Evolutionary conservation across 2,888 invertebrate genomes (phyloP).

Genomic region (Polydrusus pterygomalis): DNA sequence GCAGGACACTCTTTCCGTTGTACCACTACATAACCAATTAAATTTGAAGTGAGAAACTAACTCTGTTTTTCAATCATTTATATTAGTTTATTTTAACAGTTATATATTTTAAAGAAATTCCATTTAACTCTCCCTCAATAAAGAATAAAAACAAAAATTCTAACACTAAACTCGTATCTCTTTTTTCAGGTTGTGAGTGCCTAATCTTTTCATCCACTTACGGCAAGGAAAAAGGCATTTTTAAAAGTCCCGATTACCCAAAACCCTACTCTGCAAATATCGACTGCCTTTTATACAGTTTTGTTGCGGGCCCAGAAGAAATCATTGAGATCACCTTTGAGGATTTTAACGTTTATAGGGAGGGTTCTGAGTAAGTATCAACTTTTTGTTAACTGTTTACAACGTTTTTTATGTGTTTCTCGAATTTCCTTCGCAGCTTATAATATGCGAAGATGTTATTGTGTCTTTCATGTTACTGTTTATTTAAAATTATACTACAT

Average conservation of each 20-base stretch:
- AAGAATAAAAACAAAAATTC: not conserved
- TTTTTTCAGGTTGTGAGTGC: constrained; percentile 87
- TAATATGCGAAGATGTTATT: no score
- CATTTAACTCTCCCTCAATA: not conserved
- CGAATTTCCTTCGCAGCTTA: no score
- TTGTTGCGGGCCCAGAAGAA: constrained; percentile 85
- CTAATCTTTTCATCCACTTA: constrained; percentile 87
- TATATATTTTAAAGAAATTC: not conserved
- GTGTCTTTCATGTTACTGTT: no score
- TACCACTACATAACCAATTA: no score
- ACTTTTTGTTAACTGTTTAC: not conserved
- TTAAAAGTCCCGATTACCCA: constrained; percentile 90
- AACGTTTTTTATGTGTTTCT: no score
- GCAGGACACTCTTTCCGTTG: no score
- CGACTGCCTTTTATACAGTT: constrained; percentile 90
- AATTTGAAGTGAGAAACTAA: no score
- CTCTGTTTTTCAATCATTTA: no score
- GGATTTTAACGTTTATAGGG: constrained; percentile 84
- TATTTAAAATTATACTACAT: no score
- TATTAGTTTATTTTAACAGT: no score
- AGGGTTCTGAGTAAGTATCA: constrained; percentile 79
- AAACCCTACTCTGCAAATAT: constrained; percentile 82
- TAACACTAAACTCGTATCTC: constrained; percentile 8
- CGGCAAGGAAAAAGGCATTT: constrained; percentile 85
- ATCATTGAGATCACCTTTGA: constrained; percentile 88